A percentile compares a stretch with the other conserved stretches of the same genome.
These are phyloP conservation scores for Palythoa heliodiscus DNA, from an alignment of 92 coral and sea anemone genomes.

Conservation along the genomic window DNA sequence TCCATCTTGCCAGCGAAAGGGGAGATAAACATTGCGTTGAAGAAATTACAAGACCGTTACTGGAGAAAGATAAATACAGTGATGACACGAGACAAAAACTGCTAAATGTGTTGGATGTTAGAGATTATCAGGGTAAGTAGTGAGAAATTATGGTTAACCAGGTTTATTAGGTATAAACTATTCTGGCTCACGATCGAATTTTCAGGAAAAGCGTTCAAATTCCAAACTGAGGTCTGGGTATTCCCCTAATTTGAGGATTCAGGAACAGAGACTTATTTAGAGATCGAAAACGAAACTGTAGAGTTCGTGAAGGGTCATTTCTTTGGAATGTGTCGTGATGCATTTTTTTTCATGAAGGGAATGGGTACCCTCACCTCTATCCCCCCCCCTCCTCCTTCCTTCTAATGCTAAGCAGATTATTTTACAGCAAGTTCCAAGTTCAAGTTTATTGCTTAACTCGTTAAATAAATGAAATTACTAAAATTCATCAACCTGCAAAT, in stretches of 20 bases:
- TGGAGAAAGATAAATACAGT: slow-evolving; percentile 57
- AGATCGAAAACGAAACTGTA: neutral
- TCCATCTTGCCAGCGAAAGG: slow-evolving; percentile 88
- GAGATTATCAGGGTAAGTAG: slow-evolving; percentile 76
- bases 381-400: too few species aligned
- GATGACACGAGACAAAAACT: slow-evolving; percentile 60
- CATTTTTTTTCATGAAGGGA: neutral
- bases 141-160: neutral
- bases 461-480: too few species aligned
- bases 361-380: too few species aligned
- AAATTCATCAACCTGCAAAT: too few species aligned
- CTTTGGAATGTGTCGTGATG: neutral
- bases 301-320: neutral
- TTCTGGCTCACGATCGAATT: too few species aligned
- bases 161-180: too few species aligned
- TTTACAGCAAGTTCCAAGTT: neutral
- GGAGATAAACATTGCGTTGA: slow-evolving; percentile 69
- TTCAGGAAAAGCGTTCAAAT: too few species aligned
- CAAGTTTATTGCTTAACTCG: too few species aligned
- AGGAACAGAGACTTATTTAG: neutral
- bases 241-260: neutral
- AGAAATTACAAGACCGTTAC: slow-evolving; percentile 65
- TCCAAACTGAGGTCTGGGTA: neutral
- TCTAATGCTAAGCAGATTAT: neutral
- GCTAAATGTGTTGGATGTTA: slow-evolving; percentile 62